Conservation (phyloP, 2,113 vertebrate genomes). For the Aix galericulata region DNA sequence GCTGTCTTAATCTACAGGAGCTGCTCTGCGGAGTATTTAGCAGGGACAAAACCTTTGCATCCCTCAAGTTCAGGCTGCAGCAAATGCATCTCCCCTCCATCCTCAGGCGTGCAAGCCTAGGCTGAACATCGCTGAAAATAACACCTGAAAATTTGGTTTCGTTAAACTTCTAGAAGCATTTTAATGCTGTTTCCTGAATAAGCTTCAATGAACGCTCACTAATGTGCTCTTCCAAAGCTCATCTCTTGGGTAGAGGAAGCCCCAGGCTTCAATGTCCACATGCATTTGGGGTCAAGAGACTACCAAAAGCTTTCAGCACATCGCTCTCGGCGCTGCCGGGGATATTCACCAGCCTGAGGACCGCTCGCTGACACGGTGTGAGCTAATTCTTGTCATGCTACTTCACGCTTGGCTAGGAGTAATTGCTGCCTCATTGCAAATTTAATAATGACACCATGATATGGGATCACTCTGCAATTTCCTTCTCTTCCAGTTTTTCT, state of each 20-base stretch:
- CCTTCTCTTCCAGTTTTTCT: not conserved
- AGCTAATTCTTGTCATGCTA: not conserved
- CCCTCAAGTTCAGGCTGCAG: not conserved
- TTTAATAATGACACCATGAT: constrained; percentile 5
- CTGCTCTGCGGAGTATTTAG: constrained; percentile 9
- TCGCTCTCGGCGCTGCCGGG: not conserved
- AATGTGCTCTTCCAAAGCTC: not conserved
- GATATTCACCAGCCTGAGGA: not conserved
- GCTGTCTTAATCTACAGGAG: not conserved
- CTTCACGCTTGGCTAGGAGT: constrained; percentile 5
- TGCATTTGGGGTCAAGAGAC: not conserved
- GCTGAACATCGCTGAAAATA: not conserved
- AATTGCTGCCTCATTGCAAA: constrained; percentile 5
- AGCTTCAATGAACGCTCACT: not conserved
- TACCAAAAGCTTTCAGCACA: not conserved
- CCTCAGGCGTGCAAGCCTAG: not conserved
- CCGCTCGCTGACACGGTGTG: not conserved
- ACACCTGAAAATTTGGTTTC: not conserved
- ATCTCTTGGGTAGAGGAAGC: not conserved
- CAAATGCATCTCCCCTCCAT: not conserved
- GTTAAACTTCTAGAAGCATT: not conserved
- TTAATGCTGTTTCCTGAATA: not conserved
- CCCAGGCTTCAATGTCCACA: not conserved
- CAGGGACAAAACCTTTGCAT: not conserved
- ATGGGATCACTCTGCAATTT: not conserved